Evolutionary conservation across 2,113 vertebrate species (phyloP).

Genomic region (Marmota flaviventris): DNA sequence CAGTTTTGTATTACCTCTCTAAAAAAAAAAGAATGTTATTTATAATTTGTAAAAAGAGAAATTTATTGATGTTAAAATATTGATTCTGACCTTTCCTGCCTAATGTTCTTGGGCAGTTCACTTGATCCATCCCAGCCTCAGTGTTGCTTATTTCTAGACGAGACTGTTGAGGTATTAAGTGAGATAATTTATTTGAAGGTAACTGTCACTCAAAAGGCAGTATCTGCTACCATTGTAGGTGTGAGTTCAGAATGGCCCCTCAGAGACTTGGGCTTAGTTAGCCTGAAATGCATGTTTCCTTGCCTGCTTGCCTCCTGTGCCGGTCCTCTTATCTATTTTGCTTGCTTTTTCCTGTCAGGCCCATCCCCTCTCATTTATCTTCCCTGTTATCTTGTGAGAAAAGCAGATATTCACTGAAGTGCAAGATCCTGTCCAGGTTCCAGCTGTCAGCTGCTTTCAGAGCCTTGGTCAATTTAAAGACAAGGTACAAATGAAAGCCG

Average conservation of each 20-base stretch:
- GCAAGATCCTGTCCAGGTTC: neutral
- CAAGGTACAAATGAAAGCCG: neutral
- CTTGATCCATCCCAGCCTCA: neutral
- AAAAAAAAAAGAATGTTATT: neutral
- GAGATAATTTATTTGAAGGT: slow-evolving; percentile 40
- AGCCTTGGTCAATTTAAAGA: neutral
- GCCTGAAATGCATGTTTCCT: neutral
- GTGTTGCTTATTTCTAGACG: slow-evolving; percentile 19
- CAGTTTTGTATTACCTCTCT: neutral
- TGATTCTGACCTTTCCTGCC: neutral
- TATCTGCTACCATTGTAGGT: neutral
- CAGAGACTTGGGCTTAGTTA: neutral
- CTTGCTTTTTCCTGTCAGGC: neutral
- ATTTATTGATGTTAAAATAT: slow-evolving; percentile 4
- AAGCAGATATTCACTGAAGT: neutral
- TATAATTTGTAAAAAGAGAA: neutral
- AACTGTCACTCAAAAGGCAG: neutral
- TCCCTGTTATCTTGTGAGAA: slow-evolving; percentile 46
- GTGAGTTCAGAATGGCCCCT: neutral
- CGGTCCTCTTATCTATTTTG: neutral
- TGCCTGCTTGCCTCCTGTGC: neutral
- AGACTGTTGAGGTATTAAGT: neutral
- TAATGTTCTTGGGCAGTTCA: neutral
- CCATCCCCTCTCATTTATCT: neutral
- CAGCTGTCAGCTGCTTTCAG: neutral